Conservation (phyloP, 2,113 vertebrate genomes). For the Phoxinus phoxinus region DNA sequence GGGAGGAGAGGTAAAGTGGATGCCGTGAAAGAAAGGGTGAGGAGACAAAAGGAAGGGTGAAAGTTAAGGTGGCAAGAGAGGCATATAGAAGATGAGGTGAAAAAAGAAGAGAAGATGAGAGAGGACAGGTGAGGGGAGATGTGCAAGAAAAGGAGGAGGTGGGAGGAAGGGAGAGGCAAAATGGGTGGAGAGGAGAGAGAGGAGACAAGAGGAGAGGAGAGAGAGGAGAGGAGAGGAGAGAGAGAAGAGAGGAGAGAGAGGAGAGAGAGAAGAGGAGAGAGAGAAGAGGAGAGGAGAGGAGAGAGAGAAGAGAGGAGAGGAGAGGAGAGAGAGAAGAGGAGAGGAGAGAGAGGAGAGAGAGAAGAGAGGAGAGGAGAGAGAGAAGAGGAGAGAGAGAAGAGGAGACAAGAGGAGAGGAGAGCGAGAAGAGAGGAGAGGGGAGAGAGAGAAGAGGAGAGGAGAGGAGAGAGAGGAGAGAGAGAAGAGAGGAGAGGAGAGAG, state of each 20-base stretch:
- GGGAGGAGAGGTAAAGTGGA: constrained; percentile 10
- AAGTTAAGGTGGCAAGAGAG: neutral
- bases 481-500: neutral
- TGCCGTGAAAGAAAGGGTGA: neutral
- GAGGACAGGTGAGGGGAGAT: constrained; percentile 22
- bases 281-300: neutral
- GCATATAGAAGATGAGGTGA: neutral
- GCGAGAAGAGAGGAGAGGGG: no score
- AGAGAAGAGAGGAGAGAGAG: neutral
- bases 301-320: neutral
- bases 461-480: neutral
- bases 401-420: no score
- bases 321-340: no score
- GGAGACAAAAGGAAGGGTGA: neutral
- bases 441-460: no score
- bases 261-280: neutral
- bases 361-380: neutral
- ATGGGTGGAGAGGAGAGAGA: neutral
- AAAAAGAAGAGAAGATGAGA: neutral
- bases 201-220: neutral
- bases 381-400: neutral
- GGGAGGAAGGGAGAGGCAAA: constrained; percentile 7
- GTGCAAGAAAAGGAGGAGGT: constrained; percentile 30
- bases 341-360: no score
- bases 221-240: neutral